phyloP scores from a whole-genome alignment of 2,113 vertebrate species.

The Puntigrus tetrazona region DNA sequence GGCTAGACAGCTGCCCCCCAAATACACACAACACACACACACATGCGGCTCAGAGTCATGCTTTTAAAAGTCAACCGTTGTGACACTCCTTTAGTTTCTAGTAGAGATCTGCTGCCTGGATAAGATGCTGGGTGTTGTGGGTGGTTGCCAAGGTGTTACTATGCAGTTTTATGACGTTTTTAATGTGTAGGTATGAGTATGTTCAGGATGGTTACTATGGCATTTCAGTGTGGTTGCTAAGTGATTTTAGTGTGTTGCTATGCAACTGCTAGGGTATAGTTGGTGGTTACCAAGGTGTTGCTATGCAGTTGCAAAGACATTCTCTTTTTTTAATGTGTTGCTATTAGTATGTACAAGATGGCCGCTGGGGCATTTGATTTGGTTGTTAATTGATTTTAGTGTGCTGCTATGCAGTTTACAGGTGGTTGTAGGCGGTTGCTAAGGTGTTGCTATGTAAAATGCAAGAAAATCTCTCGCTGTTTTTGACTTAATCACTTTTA shows the following conservation, averaged over 20 bases:
- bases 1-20: conserved; percentile 56
- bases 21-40: background rate
- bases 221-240: background rate
- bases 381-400: background rate
- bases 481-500: no score
- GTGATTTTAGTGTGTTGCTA: background rate
- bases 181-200: background rate
- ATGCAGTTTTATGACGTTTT: background rate
- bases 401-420: background rate
- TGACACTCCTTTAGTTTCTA: background rate
- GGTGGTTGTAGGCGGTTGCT: background rate
- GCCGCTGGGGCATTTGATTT: background rate
- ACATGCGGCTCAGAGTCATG: background rate
- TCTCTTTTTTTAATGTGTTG: background rate
- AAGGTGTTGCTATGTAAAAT: background rate
- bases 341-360: background rate
- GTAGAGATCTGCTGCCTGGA: background rate
- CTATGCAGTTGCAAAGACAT: background rate
- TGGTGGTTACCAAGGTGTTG: background rate
- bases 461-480: background rate
- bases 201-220: background rate
- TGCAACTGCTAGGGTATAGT: no score
- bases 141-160: background rate
- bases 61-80: background rate
- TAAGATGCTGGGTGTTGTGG: background rate